These are phyloP conservation scores for Leptopterna dolabrata DNA, from an alignment of 2,888 invertebrate genomes.

Conservation along the genomic window DNA sequence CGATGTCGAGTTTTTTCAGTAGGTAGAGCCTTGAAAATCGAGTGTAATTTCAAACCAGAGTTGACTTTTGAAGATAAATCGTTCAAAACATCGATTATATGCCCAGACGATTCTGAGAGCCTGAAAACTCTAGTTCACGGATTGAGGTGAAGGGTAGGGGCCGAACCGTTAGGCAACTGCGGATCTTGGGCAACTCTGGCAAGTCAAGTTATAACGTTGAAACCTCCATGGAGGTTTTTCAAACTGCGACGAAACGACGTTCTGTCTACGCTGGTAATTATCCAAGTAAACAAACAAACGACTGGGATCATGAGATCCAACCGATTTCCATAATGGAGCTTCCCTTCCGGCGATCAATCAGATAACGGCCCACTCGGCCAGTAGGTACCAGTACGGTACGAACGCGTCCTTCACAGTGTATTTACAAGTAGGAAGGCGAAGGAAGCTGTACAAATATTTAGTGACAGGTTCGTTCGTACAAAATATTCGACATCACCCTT, in stretches of 20 bases:
- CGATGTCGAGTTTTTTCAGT: not conserved
- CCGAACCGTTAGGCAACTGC: slow-evolving; percentile 27
- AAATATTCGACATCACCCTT: no score
- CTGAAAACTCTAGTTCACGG: not conserved
- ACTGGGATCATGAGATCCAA: not conserved
- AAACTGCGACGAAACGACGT: not conserved
- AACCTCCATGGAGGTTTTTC: not conserved
- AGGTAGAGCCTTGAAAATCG: not conserved
- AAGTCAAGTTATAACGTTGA: not conserved
- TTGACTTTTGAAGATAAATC: not conserved
- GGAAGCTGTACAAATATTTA: no score
- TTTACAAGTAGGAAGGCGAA: no score
- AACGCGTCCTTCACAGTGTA: not conserved
- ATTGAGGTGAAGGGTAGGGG: slow-evolving; percentile 20
- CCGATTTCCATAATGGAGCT: not conserved
- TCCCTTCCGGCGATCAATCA: not conserved
- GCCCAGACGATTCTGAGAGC: not conserved
- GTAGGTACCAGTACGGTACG: not conserved
- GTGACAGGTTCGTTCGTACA: no score
- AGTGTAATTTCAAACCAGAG: not conserved
- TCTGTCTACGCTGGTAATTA: not conserved
- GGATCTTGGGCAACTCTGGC: not conserved
- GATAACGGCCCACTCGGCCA: not conserved
- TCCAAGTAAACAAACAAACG: not conserved
- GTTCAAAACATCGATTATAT: not conserved